Percentiles rank a stretch among this genome's conserved stretches.
Evolutionary conservation across 1,140 invertebrate genomes (phyloP).

Genomic region (Asbolus verrucosus): DNA sequence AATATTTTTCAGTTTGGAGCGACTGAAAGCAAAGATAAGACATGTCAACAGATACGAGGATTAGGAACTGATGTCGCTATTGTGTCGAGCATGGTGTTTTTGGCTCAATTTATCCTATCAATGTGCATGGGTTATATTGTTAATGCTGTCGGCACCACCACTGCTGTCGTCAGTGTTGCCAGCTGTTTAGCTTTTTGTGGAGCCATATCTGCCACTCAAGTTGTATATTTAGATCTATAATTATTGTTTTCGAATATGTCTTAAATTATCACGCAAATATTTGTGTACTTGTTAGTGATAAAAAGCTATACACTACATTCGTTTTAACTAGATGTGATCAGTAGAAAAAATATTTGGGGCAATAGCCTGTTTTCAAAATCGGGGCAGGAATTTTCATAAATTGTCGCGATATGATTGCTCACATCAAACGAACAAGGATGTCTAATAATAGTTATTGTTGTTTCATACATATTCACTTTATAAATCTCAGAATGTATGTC

Average conservation of each 20-base stretch:
- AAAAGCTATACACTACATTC: no score
- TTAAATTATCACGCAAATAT: not conserved
- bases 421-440: no score
- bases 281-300: not conserved
- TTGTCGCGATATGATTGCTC: no score
- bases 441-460: no score
- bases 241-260: no score
- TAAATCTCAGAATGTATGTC: no score
- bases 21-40: conserved; percentile 67
- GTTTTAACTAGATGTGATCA: no score
- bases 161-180: conserved; percentile 86
- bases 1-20: conserved; percentile 73
- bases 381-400: no score
- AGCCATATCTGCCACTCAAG: conserved; percentile 84
- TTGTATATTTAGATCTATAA: conserved; percentile 90
- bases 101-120: conserved; percentile 92
- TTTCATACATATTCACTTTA: no score
- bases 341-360: no score
- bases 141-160: conserved; percentile 83
- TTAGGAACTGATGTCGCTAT: conserved; percentile 94
- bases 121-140: conserved; percentile 89
- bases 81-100: conserved; percentile 94
- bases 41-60: conserved; percentile 75
- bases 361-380: no score
- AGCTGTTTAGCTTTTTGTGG: conserved; percentile 86